Evolutionary conservation across 2,888 invertebrate species (phyloP).

Genomic region (Eutolmus rufibarbis): DNA sequence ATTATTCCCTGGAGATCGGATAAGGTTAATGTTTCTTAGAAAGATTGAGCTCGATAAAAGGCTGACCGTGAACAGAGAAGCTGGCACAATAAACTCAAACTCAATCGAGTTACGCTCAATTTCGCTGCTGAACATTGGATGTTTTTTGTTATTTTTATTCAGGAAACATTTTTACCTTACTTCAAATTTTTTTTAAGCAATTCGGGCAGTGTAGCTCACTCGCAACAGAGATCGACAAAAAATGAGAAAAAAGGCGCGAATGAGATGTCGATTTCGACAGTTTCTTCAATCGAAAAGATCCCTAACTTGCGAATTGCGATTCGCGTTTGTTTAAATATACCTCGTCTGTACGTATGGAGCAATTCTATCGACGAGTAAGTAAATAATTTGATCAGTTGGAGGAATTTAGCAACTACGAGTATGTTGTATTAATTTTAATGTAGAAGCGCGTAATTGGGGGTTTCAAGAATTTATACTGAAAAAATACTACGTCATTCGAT

Average conservation of each 20-base stretch:
- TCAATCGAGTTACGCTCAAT: not conserved
- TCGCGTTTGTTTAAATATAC: not conserved
- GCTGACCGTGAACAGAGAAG: not conserved
- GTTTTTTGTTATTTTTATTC: not conserved
- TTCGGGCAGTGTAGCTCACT: not conserved
- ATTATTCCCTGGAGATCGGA: not conserved
- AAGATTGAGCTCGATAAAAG: not conserved
- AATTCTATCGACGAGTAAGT: not conserved
- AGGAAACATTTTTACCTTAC: not conserved
- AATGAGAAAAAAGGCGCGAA: not conserved
- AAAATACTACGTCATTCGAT: not conserved
- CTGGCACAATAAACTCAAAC: not conserved
- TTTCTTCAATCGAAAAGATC: not conserved
- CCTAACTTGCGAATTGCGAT: not conserved
- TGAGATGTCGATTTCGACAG: not conserved
- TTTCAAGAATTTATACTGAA: not conserved
- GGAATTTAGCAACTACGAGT: not conserved
- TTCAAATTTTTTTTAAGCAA: not conserved
- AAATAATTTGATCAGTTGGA: not conserved
- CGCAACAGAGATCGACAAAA: not conserved
- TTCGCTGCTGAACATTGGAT: not conserved
- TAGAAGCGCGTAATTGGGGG: not conserved
- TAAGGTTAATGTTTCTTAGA: not conserved
- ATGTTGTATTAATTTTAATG: not conserved
- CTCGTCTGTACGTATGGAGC: not conserved